Evolutionary conservation across 2,797 vertebrate species (phyloP), one percentile per base, ranked within the genome.

Genomic region (Artibeus jamaicensis): DNA sequence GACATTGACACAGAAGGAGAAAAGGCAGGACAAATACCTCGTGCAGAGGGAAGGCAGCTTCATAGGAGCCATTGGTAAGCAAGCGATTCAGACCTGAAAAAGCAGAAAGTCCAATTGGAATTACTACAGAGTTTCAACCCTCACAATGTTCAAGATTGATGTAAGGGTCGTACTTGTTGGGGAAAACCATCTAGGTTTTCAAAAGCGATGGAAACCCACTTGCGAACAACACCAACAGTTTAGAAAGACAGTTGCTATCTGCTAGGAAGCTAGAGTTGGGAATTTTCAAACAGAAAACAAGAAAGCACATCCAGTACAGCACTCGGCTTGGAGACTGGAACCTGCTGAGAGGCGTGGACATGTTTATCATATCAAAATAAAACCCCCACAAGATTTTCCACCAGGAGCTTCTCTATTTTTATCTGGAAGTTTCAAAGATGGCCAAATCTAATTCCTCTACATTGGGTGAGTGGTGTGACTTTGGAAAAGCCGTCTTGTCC

Each of bases 41-140:
- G 46, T 99, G 99, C 97, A 99, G 99, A 96, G 99, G 99, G 97
- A 99, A 99, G 9, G 99, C 99, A 97, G 99, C 99, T 98, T 99
- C 99, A 94, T 99, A 99, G 81, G 99, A 99, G 98, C 98, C 99
- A 97, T 99, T 99, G 98, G 98, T 99, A 97, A 99, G 98, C 97
- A 99, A 99, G 97, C 99, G 99, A 98, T 99, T 99, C 92, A 99
- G 98, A 96, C 99, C 99, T 99, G 87, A 81, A 96, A 97, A 94
- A 55, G 94, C 42, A 79, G 97, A 93, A 97, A 76, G 50, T 37
- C 32, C 71, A 78, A 10, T 15, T 12, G 4, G 21, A 79, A 71
- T 89, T 44, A 91, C 79, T 16, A 39, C n/a, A 2, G 34, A 76
- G 29, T 67, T 21, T 29, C n/a, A 91, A 42, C 53, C 29, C 19